Evolutionary conservation across 2,888 invertebrate species (phyloP), one percentile per base, ranked within the genome.

Genomic region (Pomacea canaliculata): DNA sequence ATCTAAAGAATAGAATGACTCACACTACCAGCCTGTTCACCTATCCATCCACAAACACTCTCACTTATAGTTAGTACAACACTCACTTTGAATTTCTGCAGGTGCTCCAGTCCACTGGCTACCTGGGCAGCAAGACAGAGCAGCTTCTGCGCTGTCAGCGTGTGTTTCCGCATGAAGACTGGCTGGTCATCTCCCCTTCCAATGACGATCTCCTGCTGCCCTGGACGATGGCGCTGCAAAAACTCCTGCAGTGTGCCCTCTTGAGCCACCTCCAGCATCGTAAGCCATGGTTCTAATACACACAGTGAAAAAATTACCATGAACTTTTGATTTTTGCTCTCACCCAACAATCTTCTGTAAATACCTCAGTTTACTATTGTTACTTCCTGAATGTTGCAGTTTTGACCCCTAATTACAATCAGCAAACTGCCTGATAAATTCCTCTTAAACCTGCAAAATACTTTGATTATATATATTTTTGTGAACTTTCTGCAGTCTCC

Each of bases 231-330:
- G 23, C 83, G 82, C 77, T 86, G 86, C 63, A 88, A 82, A 77
- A 84, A 87, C 62, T 85, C 83, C 70, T 83, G 82, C 13, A 88
- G 76, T 10, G 84, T 85, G 4, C 87, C 87, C 74, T 88, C 87
- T 19, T 83, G 81, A 10, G 88, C 87, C 71, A 80, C 84, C 78
- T 88, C 88, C 75, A 87, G 78, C 83, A 88, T 86, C 79, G 87
- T 79, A 72, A 88, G 76, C 85, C 87, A 87, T 0, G 88, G 88
- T 74, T 88, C 87, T 88, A 77, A 13, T 76, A 76, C 51, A 62
- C 27, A 70, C 37, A 37, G 37, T 37, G 37, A 37, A 37, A 16
- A 3, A 60, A 60, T 19, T n/a, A 60, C 60, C 37, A 37, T 1
- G 0, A 3, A 37, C 37, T 37, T 37, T 37, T 37, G 5, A 37